phyloP scores from a whole-genome alignment of 2,888 invertebrate species.

The Parascotia fuliginaria region DNA sequence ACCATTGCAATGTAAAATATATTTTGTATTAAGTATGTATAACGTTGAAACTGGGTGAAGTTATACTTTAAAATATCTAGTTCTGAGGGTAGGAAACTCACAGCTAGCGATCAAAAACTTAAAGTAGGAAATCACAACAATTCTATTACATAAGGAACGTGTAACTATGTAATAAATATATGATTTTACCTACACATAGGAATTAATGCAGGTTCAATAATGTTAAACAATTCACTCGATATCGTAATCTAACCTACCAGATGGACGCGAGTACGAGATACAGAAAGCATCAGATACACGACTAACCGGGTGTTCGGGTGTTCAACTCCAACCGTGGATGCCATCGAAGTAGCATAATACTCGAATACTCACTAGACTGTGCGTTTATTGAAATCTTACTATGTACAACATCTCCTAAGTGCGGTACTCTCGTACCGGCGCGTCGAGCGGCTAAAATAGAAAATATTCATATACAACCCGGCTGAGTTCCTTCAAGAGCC shows the following conservation, averaged over 20 bases:
- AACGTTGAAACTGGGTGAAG: slow-evolving; percentile 29
- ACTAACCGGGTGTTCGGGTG: slow-evolving; percentile 64
- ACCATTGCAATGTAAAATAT: slow-evolving; percentile 24
- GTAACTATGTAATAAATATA: slow-evolving; percentile 65
- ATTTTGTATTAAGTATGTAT: slow-evolving; percentile 22
- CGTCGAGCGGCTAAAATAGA: slow-evolving; percentile 62
- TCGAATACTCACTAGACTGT: slow-evolving; percentile 84
- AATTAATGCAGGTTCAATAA: slow-evolving; percentile 63
- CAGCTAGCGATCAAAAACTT: slow-evolving; percentile 72
- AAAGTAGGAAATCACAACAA: slow-evolving; percentile 68
- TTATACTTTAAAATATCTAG: slow-evolving; percentile 34
- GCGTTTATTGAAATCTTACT: slow-evolving; percentile 82
- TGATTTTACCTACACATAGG: slow-evolving; percentile 64
- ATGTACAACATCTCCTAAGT: slow-evolving; percentile 76
- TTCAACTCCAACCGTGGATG: slow-evolving; percentile 72
- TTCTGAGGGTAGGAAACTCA: slow-evolving; percentile 44
- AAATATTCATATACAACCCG: slow-evolving; percentile 61
- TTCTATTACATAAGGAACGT: slow-evolving; percentile 61
- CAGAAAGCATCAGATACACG: slow-evolving; percentile 72
- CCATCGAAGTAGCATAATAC: slow-evolving; percentile 79
- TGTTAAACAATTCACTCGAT: slow-evolving; percentile 69
- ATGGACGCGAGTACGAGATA: slow-evolving; percentile 71
- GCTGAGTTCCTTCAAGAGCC: slow-evolving; percentile 48
- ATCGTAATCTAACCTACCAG: slow-evolving; percentile 71
- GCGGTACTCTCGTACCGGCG: slow-evolving; percentile 59